Conservation (phyloP, 2,113 vertebrate species). For the Oncorhynchus gorbuscha region DNA sequence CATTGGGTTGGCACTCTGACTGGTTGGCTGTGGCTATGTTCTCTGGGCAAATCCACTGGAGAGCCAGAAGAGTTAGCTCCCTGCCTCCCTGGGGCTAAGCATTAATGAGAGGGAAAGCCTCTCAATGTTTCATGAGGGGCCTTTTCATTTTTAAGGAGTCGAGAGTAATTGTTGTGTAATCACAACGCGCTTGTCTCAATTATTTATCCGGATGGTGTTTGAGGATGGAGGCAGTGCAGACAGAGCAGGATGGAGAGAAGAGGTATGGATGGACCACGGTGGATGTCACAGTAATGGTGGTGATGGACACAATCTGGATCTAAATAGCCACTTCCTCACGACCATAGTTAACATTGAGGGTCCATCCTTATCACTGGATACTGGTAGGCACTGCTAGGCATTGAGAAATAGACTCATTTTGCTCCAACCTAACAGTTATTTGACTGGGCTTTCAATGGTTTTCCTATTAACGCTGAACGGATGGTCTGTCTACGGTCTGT, state of each 20-base stretch:
- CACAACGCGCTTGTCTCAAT: conserved; percentile 36
- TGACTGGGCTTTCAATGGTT: neutral
- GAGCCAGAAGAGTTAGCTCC: neutral
- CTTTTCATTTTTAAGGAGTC: conserved; percentile 44
- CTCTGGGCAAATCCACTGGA: neutral
- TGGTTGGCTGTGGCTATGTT: neutral
- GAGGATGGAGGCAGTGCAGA: neutral
- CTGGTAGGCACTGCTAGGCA: neutral
- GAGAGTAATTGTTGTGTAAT: conserved; percentile 58
- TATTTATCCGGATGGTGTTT: conserved; percentile 31
- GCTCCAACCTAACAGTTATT: neutral
- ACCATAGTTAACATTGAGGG: neutral
- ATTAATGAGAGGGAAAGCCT: conserved; percentile 35
- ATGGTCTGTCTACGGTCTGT: neutral
- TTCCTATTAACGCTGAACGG: neutral
- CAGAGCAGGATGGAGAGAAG: neutral
- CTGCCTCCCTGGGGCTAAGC: neutral
- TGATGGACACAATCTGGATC: too few relatives aligned
- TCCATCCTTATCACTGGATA: neutral
- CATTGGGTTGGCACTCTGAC: neutral
- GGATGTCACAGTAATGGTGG: too few relatives aligned
- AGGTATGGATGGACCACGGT: too few relatives aligned
- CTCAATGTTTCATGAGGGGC: conserved; percentile 49
- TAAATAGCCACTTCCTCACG: neutral
- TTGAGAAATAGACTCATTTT: neutral